These are phyloP conservation scores for Mythimna vitellina DNA, from an alignment of 2,888 invertebrate genomes.

Conservation along the genomic window DNA sequence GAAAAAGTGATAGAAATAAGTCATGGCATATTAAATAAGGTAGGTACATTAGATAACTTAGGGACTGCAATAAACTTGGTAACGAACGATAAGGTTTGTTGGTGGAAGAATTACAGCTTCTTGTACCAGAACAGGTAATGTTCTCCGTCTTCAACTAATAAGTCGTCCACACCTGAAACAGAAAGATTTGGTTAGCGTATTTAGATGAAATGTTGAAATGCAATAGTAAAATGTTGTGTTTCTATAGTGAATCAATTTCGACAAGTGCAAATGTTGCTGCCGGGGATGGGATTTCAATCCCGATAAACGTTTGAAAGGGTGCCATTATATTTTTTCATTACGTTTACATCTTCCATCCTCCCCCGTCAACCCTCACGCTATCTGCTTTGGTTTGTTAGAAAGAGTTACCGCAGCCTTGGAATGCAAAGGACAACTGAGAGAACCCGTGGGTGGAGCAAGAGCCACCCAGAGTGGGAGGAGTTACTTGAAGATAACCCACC, in stretches of 20 bases:
- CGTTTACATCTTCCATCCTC: no score
- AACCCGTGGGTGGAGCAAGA: no score
- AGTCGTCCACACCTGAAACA: constrained; percentile 95
- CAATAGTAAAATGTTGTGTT: no score
- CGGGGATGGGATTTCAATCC: no score
- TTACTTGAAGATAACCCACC: no score
- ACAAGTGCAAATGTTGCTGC: neutral
- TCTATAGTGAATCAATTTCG: neutral
- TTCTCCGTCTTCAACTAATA: constrained; percentile 96
- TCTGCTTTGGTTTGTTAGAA: no score
- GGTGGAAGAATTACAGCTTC: constrained; percentile 92
- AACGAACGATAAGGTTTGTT: constrained; percentile 10
- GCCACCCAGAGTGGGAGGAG: no score
- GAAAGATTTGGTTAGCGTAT: constrained; percentile 26
- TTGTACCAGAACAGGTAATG: constrained; percentile 98
- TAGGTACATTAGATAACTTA: neutral
- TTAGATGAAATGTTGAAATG: neutral
- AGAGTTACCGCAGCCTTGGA: no score
- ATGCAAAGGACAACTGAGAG: no score
- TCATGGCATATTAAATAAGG: constrained; percentile 14
- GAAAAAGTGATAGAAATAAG: neutral
- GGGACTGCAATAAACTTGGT: constrained; percentile 33
- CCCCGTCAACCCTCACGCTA: no score
- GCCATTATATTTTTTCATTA: no score
- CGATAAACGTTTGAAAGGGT: no score